These are phyloP conservation scores for Shargacucullia verbasci DNA, from an alignment of 2,888 invertebrate genomes.

Conservation along the genomic window DNA sequence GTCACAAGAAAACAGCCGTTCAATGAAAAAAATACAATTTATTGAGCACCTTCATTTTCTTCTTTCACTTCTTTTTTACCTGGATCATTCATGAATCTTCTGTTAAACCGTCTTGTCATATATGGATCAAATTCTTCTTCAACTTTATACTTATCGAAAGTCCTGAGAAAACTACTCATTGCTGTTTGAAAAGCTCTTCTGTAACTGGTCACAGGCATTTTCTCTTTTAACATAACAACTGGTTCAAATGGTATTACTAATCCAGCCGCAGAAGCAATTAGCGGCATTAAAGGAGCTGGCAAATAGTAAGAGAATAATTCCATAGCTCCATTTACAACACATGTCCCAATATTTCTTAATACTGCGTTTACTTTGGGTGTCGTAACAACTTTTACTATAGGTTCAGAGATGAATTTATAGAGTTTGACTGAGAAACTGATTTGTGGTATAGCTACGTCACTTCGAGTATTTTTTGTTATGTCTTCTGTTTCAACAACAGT, in stretches of 20 bases:
- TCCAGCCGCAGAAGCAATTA: conserved; percentile 80
- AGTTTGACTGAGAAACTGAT: conserved; percentile 52
- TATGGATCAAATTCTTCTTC: conserved; percentile 77
- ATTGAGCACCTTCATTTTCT: conserved; percentile 13
- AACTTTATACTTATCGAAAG: conserved; percentile 76
- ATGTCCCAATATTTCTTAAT: conserved; percentile 77
- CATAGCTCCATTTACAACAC: conserved; percentile 81
- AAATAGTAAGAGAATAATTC: conserved; percentile 77
- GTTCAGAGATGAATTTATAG: conserved; percentile 61
- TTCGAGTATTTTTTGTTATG: conserved; percentile 7
- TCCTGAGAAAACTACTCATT: conserved; percentile 74
- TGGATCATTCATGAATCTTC: conserved; percentile 70
- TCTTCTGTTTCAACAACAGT: conserved; percentile 7
- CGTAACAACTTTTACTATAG: conserved; percentile 62
- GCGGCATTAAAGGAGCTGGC: conserved; percentile 80
- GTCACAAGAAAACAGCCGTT: too few species aligned
- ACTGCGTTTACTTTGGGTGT: conserved; percentile 74
- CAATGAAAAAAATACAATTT: neutral
- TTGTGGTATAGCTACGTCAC: conserved; percentile 18
- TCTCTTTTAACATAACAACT: conserved; percentile 75
- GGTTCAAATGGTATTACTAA: conserved; percentile 83
- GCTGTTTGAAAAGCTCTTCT: conserved; percentile 80
- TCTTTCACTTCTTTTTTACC: conserved; percentile 13
- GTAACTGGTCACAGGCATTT: conserved; percentile 81
- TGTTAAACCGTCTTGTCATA: conserved; percentile 80